phyloP scores from a whole-genome alignment of 2,888 invertebrate species.

The Synergus gifuensis region DNA sequence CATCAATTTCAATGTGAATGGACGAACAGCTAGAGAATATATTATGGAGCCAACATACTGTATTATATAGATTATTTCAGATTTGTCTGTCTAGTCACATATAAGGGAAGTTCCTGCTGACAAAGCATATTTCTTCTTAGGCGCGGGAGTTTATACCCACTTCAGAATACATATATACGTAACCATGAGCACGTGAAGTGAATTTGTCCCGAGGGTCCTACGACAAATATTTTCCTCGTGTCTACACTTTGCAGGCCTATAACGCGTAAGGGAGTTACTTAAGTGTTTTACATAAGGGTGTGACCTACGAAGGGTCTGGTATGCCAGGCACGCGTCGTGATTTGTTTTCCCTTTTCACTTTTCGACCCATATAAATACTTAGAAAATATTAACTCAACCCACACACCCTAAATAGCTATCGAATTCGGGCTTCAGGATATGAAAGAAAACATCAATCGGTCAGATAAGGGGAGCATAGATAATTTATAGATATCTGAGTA shows the following conservation, averaged over 20 bases:
- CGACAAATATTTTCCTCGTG: conserved; percentile 72
- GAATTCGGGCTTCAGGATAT: conserved; percentile 11
- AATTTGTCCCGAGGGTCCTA: conserved; percentile 63
- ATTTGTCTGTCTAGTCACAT: background rate
- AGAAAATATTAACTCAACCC: conserved; percentile 65
- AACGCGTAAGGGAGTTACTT: conserved; percentile 66
- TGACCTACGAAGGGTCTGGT: conserved; percentile 71
- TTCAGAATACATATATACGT: background rate
- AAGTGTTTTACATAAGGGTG: conserved; percentile 74
- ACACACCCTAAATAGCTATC: conserved; percentile 11
- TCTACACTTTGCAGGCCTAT: conserved; percentile 50
- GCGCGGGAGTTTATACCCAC: conserved; percentile 5
- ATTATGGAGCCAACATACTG: background rate
- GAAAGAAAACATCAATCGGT: conserved; percentile 2
- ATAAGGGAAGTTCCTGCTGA: background rate
- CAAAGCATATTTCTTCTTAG: conserved; percentile 27
- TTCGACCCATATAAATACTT: conserved; percentile 48
- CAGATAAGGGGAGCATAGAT: background rate
- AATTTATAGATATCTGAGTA: background rate
- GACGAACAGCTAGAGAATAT: too few relatives aligned
- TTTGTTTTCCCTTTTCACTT: conserved; percentile 71
- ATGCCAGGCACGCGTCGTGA: conserved; percentile 75
- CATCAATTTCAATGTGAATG: too few relatives aligned
- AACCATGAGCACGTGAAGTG: conserved; percentile 21
- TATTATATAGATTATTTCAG: background rate